Evolutionary conservation across 2,797 vertebrate genomes (phyloP).

Genomic region (Brachyrhaphis roseni): DNA sequence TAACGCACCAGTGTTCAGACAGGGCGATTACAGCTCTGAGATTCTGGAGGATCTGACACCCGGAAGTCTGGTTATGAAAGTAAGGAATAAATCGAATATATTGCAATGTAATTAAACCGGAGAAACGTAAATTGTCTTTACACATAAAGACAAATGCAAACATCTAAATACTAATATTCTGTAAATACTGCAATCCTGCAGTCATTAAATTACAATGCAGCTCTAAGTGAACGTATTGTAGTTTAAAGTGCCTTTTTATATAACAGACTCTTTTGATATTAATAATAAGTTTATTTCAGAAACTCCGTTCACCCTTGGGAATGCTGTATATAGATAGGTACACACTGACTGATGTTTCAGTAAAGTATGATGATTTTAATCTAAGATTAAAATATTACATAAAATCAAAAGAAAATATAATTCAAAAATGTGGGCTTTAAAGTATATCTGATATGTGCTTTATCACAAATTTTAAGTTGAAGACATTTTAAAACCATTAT

Average conservation of each 20-base stretch:
- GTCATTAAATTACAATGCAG: background rate
- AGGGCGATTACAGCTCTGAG: conserved; percentile 79
- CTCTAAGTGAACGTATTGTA: background rate
- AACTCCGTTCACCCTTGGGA: background rate
- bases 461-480: too few relatives aligned
- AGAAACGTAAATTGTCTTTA: background rate
- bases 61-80: conserved; percentile 87
- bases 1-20: conserved; percentile 86
- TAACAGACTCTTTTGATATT: background rate
- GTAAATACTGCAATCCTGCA: background rate
- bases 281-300: too few relatives aligned
- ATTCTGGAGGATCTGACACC: conserved; percentile 86
- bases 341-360: background rate
- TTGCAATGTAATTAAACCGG: too few relatives aligned
- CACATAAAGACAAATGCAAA: background rate
- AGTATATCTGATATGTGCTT: too few relatives aligned
- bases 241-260: background rate
- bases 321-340: background rate
- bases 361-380: too few relatives aligned
- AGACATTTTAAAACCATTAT: too few relatives aligned
- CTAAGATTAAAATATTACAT: too few relatives aligned
- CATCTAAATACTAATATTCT: background rate
- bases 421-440: too few relatives aligned
- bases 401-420: background rate
- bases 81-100: conserved; percentile 51